Evolutionary conservation across 2,888 invertebrate species (phyloP), one percentile per base, ranked within the genome.

Genomic region (Ecdyonurus torrentis): DNA sequence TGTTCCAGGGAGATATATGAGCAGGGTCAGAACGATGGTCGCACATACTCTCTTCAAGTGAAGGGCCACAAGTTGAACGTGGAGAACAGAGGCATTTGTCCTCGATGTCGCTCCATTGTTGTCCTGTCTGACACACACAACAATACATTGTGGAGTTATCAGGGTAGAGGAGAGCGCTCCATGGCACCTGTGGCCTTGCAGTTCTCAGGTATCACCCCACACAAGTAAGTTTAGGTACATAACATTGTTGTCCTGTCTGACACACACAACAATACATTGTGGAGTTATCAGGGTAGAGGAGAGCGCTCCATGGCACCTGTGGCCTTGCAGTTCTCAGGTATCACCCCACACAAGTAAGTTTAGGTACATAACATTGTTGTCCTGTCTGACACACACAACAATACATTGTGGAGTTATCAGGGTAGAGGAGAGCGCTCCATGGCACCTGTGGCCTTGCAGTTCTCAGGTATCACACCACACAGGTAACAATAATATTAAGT

Each of bases 221-320:
- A 25, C 24, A 19, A 15, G 37, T 37, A 5, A 37, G 37, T 15
- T 10, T 5, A 37, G 5, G n/a, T 22, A 55, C 55, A 10, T 5
- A 37, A 37, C 5, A 37, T 37, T 37, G 5, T 86, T 63, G 78
- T 82, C 70, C 74, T 83, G 2, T 79, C 79, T 63, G 79, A 81
- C 68, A 79, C 78, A 10, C 63, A 61, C 2, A 64, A 65, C 63
- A 79, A 75, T 70, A 77, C 78, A 0, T 78, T 82, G 63, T 83
- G 83, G 78, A 81, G 83, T 65, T 84, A 85, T 66, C 77, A 80
- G 20, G 82, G 81, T 2, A 76, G 77, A 24, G 82, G 82, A 69
- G 83, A 86, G 59, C 86, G 83, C 70, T 85, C 86, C 1, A 86
- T 88, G 81, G 81, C 80, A 62, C 88, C 89, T 0, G 84, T 83